A percentile compares a stretch with the other conserved stretches of the same genome.
These are phyloP conservation scores for Columbina picui DNA, from an alignment of 2,113 vertebrate genomes.

Conservation along the genomic window DNA sequence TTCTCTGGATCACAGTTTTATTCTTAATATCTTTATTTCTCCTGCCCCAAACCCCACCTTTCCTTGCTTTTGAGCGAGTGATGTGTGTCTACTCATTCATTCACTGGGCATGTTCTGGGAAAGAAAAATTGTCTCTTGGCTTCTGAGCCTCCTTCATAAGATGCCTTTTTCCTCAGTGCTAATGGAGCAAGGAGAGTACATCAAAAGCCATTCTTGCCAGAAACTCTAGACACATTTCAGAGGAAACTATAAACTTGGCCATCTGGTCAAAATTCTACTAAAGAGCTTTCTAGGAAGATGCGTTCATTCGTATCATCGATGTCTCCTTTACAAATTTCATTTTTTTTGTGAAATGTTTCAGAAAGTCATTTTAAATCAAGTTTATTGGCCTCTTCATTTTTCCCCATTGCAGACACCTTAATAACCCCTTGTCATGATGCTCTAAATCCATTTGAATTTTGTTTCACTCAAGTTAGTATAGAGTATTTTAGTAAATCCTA, in stretches of 20 bases:
- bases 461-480: background rate
- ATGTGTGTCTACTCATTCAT: background rate
- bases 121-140: background rate
- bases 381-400: background rate
- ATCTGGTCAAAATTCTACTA: background rate
- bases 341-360: background rate
- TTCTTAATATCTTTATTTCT: background rate
- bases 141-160: background rate
- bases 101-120: background rate
- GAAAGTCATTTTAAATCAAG: background rate
- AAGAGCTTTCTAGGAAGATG: background rate
- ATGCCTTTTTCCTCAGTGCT: background rate
- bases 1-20: background rate
- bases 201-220: background rate
- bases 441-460: background rate
- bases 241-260: background rate
- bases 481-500: background rate
- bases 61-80: background rate
- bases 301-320: background rate
- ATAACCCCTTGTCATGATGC: background rate
- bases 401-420: background rate
- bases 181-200: background rate
- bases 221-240: background rate
- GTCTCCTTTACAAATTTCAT: background rate
- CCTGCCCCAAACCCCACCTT: background rate